phyloP scores from a whole-genome alignment of 2,888 invertebrate genomes.

The Danaus chrysippus region DNA sequence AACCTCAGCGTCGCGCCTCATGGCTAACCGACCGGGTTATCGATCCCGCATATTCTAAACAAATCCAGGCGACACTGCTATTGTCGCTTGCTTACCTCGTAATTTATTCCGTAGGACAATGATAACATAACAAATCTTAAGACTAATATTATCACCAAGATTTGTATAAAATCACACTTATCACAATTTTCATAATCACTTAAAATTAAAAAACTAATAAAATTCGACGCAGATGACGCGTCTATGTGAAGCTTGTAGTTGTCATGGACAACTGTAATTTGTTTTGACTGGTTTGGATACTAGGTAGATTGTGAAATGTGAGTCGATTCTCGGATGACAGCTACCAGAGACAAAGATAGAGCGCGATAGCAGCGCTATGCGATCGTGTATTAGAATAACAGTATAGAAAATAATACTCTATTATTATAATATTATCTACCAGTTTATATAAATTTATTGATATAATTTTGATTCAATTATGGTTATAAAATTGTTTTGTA shows the following conservation, averaged over 20 bases:
- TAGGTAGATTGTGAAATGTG: constrained; percentile 12
- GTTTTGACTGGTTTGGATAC: constrained; percentile 25
- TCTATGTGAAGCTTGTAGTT: constrained; percentile 65
- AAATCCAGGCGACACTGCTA: constrained; percentile 55
- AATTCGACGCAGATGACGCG: constrained; percentile 71
- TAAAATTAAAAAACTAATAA: constrained; percentile 72
- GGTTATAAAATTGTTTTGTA: too few species aligned
- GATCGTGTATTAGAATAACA: too few species aligned
- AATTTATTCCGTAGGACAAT: constrained; percentile 65
- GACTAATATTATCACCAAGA: constrained; percentile 74
- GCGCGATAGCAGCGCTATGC: constrained; percentile 9
- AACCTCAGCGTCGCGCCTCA: constrained; percentile 77
- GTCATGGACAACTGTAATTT: constrained; percentile 40
- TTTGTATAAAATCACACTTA: constrained; percentile 77
- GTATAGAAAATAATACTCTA: too few species aligned
- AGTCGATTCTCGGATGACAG: constrained; percentile 16
- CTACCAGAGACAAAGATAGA: constrained; percentile 9
- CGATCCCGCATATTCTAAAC: constrained; percentile 77
- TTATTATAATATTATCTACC: too few species aligned
- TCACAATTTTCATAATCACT: constrained; percentile 76
- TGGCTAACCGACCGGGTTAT: constrained; percentile 76
- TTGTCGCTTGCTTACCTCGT: constrained; percentile 66
- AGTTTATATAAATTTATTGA: too few species aligned
- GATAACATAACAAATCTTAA: constrained; percentile 76
- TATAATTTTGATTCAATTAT: too few species aligned